Base-by-base conservation (phyloP, 2,113 vertebrate species). In the Litocranius walleri region DNA sequence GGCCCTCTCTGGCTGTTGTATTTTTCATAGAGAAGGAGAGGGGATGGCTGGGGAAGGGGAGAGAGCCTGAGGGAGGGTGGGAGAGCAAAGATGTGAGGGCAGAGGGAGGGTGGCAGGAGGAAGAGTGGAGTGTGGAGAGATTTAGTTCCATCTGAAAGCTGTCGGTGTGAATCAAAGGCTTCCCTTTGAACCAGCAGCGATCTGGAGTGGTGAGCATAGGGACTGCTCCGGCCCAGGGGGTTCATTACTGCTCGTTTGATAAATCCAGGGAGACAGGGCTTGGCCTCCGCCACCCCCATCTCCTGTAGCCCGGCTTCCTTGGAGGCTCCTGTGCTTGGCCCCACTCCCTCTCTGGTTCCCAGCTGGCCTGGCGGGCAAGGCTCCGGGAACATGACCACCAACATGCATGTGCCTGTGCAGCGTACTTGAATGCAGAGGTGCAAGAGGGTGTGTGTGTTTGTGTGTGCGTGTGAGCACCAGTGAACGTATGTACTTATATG, bases 81-180 rank as follows among this genome's bases (percentile, higher is more conserved):
- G 96, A 86, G 59, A 43, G 86, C 0, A 1, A 95, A 98, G 78
- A 94, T 97, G 90, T 30, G 93, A 36, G 30, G 85, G 94, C 93
- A 64, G 87, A 93, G 86, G 86, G 96, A 93, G 71, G 21, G 45
- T 86, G 43, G 87, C 36, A 17, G 33, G 74, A 90, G 84, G 84
- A 88, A 96, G 50, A 90, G 97, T 95, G 90, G 33, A 95, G 97
- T 62, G 40, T 50, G 74, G 96, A 80, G 98, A 98, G 98, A 98
- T 98, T 98, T 97, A 98, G 98, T 98, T 99, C 98, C 98, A 98
- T 99, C 98, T 99, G 99, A 99, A 97, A 98, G 98, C 99, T 98
- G 98, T 98, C 98, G 91, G 98, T 97, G 97, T 86, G 80, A 98
- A 98, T 99, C 96, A 98, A 97, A 98, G 98, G 98, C 98, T 98